phyloP scores from a whole-genome alignment of 2,888 invertebrate genomes.

The Carterocephalus palaemon region DNA sequence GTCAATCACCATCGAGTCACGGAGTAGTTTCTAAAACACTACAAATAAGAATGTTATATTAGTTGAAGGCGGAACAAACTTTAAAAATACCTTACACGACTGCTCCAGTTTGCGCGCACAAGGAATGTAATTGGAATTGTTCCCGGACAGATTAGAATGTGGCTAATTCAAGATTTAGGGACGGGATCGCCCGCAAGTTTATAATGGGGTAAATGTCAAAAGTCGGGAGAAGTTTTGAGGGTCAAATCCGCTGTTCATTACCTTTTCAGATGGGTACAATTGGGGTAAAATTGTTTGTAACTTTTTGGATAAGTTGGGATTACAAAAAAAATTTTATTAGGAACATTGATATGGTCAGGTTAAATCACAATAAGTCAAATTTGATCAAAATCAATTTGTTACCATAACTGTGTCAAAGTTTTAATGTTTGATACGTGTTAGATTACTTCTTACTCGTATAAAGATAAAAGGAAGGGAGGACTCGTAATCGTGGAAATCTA shows the following conservation, averaged over 20 bases:
- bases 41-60: conserved; percentile 37
- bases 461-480: no score
- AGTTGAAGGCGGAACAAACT: conserved; percentile 64
- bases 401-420: no score
- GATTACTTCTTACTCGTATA: no score
- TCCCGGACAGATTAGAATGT: conserved; percentile 58
- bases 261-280: neutral
- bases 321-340: neutral
- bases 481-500: no score
- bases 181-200: conserved; percentile 18
- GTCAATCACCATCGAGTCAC: no score
- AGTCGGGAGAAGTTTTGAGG: conserved; percentile 14
- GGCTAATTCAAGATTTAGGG: conserved; percentile 61
- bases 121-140: conserved; percentile 74
- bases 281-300: conserved; percentile 1
- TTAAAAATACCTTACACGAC: conserved; percentile 57
- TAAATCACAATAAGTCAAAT: no score
- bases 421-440: no score
- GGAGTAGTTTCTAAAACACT: no score
- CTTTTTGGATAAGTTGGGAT: neutral
- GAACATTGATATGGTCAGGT: no score
- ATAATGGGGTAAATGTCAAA: conserved; percentile 22
- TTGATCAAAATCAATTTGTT: no score
- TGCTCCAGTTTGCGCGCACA: conserved; percentile 31
- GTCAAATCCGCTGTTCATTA: conserved; percentile 15